Conservation (phyloP, 2,797 vertebrate genomes). For the Takifugu rubripes region DNA sequence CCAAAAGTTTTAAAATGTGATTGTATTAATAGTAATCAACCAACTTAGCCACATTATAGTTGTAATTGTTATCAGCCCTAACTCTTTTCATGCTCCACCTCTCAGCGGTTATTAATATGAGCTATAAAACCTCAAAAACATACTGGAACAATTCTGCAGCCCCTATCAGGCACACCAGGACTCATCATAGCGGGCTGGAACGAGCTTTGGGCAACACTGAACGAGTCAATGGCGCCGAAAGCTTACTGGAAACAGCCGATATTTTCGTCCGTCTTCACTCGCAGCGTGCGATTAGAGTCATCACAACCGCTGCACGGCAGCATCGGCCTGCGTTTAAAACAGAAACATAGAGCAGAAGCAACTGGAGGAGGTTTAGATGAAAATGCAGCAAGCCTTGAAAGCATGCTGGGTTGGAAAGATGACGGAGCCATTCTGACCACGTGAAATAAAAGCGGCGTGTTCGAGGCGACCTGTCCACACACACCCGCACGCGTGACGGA, state of each 20-base stretch:
- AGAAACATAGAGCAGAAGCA: not conserved
- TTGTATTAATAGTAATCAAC: no score
- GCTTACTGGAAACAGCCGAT: conserved; percentile 26
- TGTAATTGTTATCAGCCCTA: no score
- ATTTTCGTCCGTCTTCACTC: conserved; percentile 20
- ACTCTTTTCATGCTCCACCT: not conserved
- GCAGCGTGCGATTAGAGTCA: conserved; percentile 31
- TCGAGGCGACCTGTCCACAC: no score
- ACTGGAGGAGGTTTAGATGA: not conserved
- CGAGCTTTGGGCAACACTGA: conserved; percentile 22
- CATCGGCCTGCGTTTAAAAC: conserved; percentile 3
- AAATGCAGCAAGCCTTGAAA: conserved; percentile 10
- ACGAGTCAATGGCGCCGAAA: conserved; percentile 30
- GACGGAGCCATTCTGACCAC: conserved; percentile 10
- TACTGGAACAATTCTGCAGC: not conserved
- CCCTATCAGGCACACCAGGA: conserved; percentile 40
- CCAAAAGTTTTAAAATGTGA: no score
- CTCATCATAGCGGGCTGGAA: conserved; percentile 27
- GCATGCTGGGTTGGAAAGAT: conserved; percentile 10
- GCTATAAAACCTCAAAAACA: not conserved
- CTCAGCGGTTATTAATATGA: not conserved
- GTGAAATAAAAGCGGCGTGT: no score
- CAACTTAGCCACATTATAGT: no score
- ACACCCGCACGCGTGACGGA: no score
- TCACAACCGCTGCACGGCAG: conserved; percentile 38